A percentile compares a stretch with the other conserved stretches of the same genome.
phyloP scores from a whole-genome alignment of 2,113 vertebrate species.

The Spea multiplicata region DNA sequence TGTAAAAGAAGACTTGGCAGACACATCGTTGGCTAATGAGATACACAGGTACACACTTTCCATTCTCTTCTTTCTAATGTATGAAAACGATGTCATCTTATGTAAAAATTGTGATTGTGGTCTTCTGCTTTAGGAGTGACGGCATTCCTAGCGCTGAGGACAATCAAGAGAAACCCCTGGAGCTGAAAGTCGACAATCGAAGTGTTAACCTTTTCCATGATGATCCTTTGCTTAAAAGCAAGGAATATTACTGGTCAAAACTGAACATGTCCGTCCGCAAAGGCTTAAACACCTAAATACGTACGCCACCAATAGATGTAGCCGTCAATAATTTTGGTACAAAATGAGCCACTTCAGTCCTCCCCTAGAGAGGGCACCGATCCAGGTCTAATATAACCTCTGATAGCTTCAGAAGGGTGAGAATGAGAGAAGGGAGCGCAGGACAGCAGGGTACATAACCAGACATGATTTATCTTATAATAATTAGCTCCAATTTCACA shows the following conservation, averaged over 20 bases:
- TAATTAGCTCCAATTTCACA: no score
- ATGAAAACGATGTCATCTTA: background rate
- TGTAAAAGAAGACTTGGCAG: conserved; percentile 63
- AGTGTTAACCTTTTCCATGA: conserved; percentile 10
- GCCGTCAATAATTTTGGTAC: no score
- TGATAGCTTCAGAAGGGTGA: no score
- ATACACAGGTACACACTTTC: conserved; percentile 60
- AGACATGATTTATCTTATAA: no score
- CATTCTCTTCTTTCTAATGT: background rate
- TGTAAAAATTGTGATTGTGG: background rate
- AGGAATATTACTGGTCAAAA: conserved; percentile 54
- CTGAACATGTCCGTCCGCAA: conserved; percentile 1
- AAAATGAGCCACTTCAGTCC: no score
- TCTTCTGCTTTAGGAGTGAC: conserved; percentile 56
- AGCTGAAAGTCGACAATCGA: conserved; percentile 22
- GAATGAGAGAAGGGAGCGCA: no score
- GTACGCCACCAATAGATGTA: no score
- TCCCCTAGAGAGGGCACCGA: no score
- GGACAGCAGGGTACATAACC: no score
- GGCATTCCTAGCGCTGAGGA: conserved; percentile 46
- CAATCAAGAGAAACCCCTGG: conserved; percentile 43
- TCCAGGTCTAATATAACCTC: no score
- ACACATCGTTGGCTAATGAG: conserved; percentile 43
- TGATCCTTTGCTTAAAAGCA: conserved; percentile 60
- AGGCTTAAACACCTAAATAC: conserved; percentile 53